These are phyloP conservation scores for Gnathonemus longibarbis DNA, from an alignment of 2,113 vertebrate species.

Conservation along the genomic window DNA sequence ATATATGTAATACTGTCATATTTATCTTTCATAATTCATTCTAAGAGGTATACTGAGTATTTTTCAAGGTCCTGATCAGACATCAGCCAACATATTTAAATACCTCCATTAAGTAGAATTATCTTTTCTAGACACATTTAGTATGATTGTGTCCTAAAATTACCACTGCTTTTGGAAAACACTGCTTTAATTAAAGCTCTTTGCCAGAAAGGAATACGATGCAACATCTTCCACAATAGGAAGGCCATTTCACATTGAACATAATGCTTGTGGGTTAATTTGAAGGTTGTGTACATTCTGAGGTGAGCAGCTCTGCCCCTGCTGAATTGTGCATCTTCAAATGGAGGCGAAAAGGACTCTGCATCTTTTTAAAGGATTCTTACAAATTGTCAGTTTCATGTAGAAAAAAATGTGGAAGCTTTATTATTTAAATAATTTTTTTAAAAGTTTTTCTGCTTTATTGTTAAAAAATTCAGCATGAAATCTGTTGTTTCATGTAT, in stretches of 20 bases:
- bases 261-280: slow-evolving; percentile 66
- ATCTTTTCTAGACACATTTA: slow-evolving; percentile 69
- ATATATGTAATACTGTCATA: background rate
- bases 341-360: slow-evolving; percentile 40
- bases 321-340: slow-evolving; percentile 56
- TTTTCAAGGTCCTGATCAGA: slow-evolving; percentile 49
- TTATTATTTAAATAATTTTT: background rate
- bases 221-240: slow-evolving; percentile 62
- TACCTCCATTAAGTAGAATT: slow-evolving; percentile 65
- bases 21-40: background rate
- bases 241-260: slow-evolving; percentile 51
- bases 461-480: background rate
- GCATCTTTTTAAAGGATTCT: slow-evolving; percentile 5
- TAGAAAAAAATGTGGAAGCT: background rate
- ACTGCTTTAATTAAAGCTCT: slow-evolving; percentile 65
- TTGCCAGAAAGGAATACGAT: slow-evolving; percentile 56
- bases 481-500: background rate
- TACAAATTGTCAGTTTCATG: slow-evolving; percentile 17
- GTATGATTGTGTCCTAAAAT: slow-evolving; percentile 61
- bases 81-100: slow-evolving; percentile 60
- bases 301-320: slow-evolving; percentile 25
- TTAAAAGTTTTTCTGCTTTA: background rate
- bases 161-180: slow-evolving; percentile 62
- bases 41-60: slow-evolving; percentile 32
- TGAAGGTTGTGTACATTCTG: slow-evolving; percentile 59